These are phyloP conservation scores for Ceuthmochares aereus DNA, from an alignment of 2,113 vertebrate genomes.

Conservation along the genomic window DNA sequence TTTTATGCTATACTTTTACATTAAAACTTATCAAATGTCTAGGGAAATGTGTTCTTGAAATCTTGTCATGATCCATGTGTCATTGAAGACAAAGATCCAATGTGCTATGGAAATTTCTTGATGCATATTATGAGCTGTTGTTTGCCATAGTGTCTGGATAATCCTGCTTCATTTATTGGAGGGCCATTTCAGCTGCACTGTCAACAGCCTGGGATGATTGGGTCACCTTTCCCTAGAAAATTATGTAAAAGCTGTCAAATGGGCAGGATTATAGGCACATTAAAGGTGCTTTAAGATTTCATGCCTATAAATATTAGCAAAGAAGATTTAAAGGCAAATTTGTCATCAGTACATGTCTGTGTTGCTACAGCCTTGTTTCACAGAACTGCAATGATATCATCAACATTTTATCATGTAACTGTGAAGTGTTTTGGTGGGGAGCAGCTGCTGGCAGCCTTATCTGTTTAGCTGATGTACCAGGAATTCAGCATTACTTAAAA, in stretches of 20 bases:
- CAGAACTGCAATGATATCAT: conserved; percentile 31
- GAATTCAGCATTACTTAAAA: conserved; percentile 54
- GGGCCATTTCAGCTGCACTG: conserved; percentile 76
- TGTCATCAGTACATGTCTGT: conserved; percentile 54
- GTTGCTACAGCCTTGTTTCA: conserved; percentile 47
- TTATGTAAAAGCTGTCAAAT: conserved; percentile 87
- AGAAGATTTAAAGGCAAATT: conserved; percentile 70
- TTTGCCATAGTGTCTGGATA: conserved; percentile 81
- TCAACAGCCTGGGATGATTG: conserved; percentile 76
- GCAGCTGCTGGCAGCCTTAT: conserved; percentile 60
- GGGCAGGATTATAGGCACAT: conserved; percentile 82
- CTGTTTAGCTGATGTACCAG: conserved; percentile 32
- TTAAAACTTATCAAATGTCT: conserved; percentile 69
- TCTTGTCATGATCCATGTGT: conserved; percentile 65
- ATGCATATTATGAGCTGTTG: conserved; percentile 77
- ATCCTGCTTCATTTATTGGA: conserved; percentile 82
- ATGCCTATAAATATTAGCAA: conserved; percentile 72
- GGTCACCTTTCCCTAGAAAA: conserved; percentile 89
- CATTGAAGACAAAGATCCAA: conserved; percentile 70
- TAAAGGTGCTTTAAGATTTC: conserved; percentile 74
- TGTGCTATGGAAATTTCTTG: conserved; percentile 75
- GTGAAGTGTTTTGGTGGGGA: conserved; percentile 38
- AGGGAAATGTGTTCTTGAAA: conserved; percentile 69
- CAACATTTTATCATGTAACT: conserved; percentile 55
- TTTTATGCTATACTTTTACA: conserved; percentile 34